These are phyloP conservation scores for Drosophila lutescens DNA, from an alignment of 2,888 invertebrate species.

Conservation along the genomic window DNA sequence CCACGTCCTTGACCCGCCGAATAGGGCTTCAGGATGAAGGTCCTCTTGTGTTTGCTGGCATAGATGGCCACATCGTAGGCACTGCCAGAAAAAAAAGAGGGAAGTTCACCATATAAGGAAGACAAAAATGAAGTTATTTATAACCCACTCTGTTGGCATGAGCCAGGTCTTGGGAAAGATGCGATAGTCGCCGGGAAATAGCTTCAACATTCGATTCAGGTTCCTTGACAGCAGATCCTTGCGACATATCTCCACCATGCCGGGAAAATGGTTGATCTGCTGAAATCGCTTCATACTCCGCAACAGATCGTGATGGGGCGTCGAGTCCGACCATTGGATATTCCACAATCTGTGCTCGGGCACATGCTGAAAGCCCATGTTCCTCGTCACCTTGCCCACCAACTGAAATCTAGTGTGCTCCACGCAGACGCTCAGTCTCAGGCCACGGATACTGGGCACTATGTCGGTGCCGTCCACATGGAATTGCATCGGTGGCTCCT, in stretches of 20 bases:
- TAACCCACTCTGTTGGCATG: slow-evolving; percentile 93
- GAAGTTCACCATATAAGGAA: background rate
- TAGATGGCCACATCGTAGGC: slow-evolving; percentile 89
- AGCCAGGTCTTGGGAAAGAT: slow-evolving; percentile 98
- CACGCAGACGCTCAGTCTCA: slow-evolving; percentile 78
- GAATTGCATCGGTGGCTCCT: slow-evolving; percentile 12
- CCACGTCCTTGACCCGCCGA: slow-evolving; percentile 95
- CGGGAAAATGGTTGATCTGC: slow-evolving; percentile 96
- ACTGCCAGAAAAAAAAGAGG: slow-evolving; percentile 70
- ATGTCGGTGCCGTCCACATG: slow-evolving; percentile 36
- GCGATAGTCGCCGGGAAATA: slow-evolving; percentile 95
- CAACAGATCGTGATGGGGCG: slow-evolving; percentile 92
- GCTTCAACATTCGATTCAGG: slow-evolving; percentile 93
- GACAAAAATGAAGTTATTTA: rapidly evolving
- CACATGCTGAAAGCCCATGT: slow-evolving; percentile 85
- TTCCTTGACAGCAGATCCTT: slow-evolving; percentile 95
- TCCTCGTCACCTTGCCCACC: slow-evolving; percentile 77
- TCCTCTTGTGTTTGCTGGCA: slow-evolving; percentile 86
- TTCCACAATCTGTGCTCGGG: slow-evolving; percentile 94
- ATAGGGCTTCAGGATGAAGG: slow-evolving; percentile 95
- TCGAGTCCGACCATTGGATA: slow-evolving; percentile 94
- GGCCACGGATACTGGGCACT: slow-evolving; percentile 47
- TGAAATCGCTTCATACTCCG: slow-evolving; percentile 96
- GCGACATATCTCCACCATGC: slow-evolving; percentile 93
- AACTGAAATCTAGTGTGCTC: slow-evolving; percentile 78